Evolutionary conservation across 2,797 vertebrate genomes (phyloP).

Genomic region (Cirrhinus molitorella): DNA sequence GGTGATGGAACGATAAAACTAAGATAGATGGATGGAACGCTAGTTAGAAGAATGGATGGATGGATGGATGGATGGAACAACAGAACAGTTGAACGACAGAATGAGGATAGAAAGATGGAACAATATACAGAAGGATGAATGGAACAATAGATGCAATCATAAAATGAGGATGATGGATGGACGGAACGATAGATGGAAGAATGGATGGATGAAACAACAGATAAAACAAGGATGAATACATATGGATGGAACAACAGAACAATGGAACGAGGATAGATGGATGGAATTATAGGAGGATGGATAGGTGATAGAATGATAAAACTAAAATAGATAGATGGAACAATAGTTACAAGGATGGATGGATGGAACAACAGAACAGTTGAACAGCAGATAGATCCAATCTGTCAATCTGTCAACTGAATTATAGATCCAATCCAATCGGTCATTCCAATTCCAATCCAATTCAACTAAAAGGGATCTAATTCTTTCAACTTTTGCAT

Average conservation of each 20-base stretch:
- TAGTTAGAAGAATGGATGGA: neutral
- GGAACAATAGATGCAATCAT: too few species aligned
- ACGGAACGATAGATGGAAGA: too few species aligned
- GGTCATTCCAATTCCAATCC: too few species aligned
- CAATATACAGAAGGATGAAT: too few species aligned
- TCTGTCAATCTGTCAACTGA: too few species aligned
- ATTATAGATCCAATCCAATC: neutral
- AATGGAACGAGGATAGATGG: neutral
- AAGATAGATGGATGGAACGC: too few species aligned
- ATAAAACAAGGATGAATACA: neutral
- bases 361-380: neutral
- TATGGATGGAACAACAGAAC: fast-evolving
- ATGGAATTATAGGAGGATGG: neutral
- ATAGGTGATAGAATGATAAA: too few species aligned
- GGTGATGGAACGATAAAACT: neutral
- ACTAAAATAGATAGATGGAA: too few species aligned
- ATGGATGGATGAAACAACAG: neutral
- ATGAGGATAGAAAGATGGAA: neutral
- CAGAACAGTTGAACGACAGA: neutral
- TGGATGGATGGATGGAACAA: neutral
- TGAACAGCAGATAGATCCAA: too few species aligned
- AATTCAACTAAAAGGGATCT: neutral
- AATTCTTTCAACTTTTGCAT: neutral
- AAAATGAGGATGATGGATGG: neutral
- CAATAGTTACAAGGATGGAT: neutral